Percentiles rank a stretch among this genome's conserved stretches.
phyloP scores from a whole-genome alignment of 1,140 invertebrate genomes.

The Sesamia nonagrioides region DNA sequence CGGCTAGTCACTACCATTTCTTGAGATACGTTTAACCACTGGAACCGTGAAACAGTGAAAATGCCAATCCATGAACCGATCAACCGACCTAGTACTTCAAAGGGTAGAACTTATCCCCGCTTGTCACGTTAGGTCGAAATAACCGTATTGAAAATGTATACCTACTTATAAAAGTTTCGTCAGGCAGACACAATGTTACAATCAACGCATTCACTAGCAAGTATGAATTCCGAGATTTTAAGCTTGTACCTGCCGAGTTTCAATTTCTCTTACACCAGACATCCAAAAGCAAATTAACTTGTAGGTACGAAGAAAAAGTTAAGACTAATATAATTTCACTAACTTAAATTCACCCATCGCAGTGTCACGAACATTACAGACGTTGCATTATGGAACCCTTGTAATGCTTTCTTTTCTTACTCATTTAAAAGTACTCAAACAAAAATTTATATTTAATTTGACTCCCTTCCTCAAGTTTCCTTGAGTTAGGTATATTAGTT shows the following conservation, averaged over 20 bases:
- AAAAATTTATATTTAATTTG: background rate
- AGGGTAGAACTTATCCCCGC: too few relatives aligned
- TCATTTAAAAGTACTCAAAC: background rate
- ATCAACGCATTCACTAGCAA: background rate
- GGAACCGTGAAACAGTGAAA: too few relatives aligned
- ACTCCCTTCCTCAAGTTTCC: background rate
- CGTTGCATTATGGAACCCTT: background rate
- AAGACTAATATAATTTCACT: background rate
- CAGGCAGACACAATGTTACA: background rate
- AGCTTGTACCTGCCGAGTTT: background rate
- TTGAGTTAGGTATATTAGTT: background rate
- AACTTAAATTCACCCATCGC: slow-evolving; percentile 17
- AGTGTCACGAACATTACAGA: background rate
- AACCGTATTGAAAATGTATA: background rate
- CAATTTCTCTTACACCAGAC: background rate
- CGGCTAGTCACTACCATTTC: too few relatives aligned
- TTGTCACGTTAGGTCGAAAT: background rate
- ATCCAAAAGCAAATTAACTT: background rate
- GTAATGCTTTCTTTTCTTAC: background rate
- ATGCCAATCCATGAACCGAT: too few relatives aligned
- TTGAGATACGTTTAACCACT: too few relatives aligned
- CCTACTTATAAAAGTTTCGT: background rate
- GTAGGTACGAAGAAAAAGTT: background rate
- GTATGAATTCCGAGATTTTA: background rate
- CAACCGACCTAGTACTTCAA: too few relatives aligned